Evolutionary conservation across 2,113 vertebrate species (phyloP), one percentile per base, ranked within the genome.

Genomic region (Laterallus jamaicensis): DNA sequence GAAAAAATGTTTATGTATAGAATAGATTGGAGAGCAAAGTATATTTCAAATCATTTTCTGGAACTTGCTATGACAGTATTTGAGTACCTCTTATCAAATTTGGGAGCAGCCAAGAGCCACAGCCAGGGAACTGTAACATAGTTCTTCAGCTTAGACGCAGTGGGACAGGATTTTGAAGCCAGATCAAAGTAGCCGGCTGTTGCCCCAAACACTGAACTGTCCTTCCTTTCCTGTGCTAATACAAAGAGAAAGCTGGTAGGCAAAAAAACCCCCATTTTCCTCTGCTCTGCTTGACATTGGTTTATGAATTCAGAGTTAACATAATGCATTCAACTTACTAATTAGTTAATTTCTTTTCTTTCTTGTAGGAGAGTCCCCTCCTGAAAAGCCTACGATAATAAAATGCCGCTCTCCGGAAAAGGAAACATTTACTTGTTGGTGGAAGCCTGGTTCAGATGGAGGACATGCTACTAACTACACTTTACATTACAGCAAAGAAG

Each of bases 361-460:
- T 86, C 16, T 64, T 78, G 26, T 73, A 97, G 95, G 82, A 68
- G 11, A 14, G 29, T 84, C 82, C 60, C 73, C 86, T 75, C 96
- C 96, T 71, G 92, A 81, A 93, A 97, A 96, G 35, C 96, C 96
- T 75, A 73, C 81, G 14, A 97, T 97, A 86, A 71, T 75, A 89
- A 97, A 97, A 76, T 97, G 96, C 12, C 96, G 96, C 39, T 97
- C 96, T 78, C 96, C 96, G 75, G 96, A 97, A 91, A 97, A 97
- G 39, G 96, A 97, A 91, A 97, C 96, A 6, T 97, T 97, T 86
- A 97, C 91, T 55, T 97, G 96, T 52, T 97, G 96, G 96, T 97
- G 96, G 96, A 95, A 97, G 82, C 95, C 95, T 60, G 92, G 80
- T 89, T 78, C 66, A 20, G 77, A 84, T 52, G 77, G 91, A 91